phyloP scores from a whole-genome alignment of 1,140 invertebrate genomes.

The Diachasmimorpha longicaudata region DNA sequence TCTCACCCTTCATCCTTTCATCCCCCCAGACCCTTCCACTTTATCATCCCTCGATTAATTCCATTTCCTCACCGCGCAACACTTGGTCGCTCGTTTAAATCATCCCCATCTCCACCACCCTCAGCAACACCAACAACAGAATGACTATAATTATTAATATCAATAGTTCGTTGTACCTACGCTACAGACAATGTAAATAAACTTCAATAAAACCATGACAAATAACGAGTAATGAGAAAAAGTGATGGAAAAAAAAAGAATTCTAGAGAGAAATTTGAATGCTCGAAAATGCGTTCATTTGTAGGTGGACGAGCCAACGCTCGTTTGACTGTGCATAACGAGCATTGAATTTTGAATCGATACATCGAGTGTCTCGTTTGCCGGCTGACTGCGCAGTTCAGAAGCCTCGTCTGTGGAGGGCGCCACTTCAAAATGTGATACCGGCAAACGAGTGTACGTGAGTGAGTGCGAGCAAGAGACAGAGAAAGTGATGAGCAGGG shows the following conservation, averaged over 20 bases:
- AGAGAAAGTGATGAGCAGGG: neutral
- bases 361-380: conserved; percentile 27
- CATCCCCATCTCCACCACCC: neutral
- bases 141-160: neutral
- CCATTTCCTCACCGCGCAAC: conserved; percentile 19
- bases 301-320: neutral
- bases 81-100: conserved; percentile 1
- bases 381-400: conserved; percentile 12
- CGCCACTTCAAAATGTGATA: conserved; percentile 26
- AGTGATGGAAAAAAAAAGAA: neutral
- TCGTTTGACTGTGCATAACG: conserved; percentile 18
- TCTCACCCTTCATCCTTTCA: neutral
- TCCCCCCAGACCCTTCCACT: conserved; percentile 34
- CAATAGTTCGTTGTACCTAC: neutral
- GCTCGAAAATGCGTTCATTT: neutral
- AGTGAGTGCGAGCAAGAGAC: neutral
- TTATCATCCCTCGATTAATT: conserved; percentile 52
- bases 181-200: neutral
- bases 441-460: neutral
- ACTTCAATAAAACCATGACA: neutral
- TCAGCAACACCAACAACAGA: neutral
- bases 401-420: conserved; percentile 13
- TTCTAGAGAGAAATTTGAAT: neutral
- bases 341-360: conserved; percentile 34
- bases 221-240: neutral